Conservation (phyloP, 2,888 invertebrate species). For the Tanypteryx hageni region DNA sequence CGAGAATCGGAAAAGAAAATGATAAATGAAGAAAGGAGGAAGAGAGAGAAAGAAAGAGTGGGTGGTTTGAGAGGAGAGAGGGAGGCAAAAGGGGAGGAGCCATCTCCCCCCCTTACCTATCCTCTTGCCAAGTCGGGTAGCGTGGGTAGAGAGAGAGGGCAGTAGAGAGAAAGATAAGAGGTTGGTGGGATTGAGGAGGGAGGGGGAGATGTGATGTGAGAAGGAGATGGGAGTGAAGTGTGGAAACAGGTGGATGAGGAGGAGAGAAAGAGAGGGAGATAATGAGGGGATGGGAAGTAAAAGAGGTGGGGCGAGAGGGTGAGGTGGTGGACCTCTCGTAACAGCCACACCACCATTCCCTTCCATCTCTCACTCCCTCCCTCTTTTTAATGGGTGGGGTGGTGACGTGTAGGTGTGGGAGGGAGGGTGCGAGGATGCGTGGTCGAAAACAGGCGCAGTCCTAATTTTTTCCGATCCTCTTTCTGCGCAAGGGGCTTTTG, state of each 20-base stretch:
- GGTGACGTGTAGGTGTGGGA: background rate
- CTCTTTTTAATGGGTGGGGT: background rate
- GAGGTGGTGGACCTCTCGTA: slow-evolving; percentile 7
- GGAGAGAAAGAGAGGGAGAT: background rate
- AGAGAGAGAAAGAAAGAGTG: background rate
- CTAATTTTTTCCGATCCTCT: background rate
- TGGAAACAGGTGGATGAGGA: slow-evolving; percentile 48
- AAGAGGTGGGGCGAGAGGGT: background rate
- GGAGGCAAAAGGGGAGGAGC: background rate
- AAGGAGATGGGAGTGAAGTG: slow-evolving; percentile 60
- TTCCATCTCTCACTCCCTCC: background rate
- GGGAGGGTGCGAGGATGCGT: background rate
- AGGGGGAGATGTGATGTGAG: slow-evolving; percentile 30
- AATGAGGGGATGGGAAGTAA: background rate
- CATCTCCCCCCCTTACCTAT: background rate
- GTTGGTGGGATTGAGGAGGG: background rate
- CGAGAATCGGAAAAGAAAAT: background rate
- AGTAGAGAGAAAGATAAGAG: background rate
- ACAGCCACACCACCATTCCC: slow-evolving; percentile 5
- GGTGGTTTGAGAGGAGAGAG: background rate
- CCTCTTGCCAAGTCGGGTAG: background rate
- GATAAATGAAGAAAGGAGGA: background rate
- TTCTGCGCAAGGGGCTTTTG: background rate
- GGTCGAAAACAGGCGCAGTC: background rate
- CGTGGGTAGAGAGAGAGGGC: slow-evolving; percentile 8